Evolutionary conservation across 2,888 invertebrate species (phyloP).

Genomic region (Frankliniella fusca): DNA sequence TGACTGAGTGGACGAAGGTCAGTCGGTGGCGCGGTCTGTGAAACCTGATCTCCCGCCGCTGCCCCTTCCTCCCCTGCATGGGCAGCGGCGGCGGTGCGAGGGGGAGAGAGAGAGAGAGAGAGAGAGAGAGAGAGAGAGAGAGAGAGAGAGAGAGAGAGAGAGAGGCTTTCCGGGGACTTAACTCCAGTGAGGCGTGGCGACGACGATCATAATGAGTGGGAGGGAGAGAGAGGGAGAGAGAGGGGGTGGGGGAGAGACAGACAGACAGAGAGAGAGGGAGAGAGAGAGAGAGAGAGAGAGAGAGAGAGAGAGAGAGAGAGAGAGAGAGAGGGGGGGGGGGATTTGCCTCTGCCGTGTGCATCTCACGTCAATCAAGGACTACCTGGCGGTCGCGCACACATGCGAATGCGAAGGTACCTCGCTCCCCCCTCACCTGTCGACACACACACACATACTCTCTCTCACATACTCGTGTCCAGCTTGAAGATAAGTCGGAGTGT

Average conservation of each 20-base stretch:
- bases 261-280: no score
- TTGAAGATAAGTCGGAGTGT: constrained; percentile 14
- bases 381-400: not conserved
- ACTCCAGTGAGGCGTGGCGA: no score
- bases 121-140: constrained; percentile 14
- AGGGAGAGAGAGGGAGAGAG: no score
- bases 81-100: not conserved
- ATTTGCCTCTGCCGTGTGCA: not conserved
- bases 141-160: not conserved
- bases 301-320: no score
- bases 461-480: not conserved
- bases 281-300: no score
- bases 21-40: no score
- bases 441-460: not conserved
- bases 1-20: no score
- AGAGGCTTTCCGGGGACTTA: not conserved
- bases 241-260: no score
- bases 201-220: no score
- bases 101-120: constrained; percentile 14
- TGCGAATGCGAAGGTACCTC: no score
- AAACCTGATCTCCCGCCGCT: no score
- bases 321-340: not conserved
- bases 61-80: no score
- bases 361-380: not conserved
- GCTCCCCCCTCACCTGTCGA: not conserved